Evolutionary conservation across 2,888 invertebrate genomes (phyloP).

Genomic region (Pristionchus maxplancki): DNA sequence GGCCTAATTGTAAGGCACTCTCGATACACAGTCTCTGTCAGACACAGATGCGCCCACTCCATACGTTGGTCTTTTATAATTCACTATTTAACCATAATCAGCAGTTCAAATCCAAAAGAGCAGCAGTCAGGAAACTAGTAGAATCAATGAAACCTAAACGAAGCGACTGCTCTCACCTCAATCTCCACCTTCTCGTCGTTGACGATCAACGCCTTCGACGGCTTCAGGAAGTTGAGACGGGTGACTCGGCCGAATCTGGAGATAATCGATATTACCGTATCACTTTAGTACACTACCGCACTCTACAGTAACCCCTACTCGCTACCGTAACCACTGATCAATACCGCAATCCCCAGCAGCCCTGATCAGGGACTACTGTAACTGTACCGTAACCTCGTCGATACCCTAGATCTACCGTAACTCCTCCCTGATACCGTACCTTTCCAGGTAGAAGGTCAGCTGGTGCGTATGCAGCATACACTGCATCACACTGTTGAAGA

Average conservation of each 20-base stretch:
- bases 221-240: neutral
- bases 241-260: constrained; percentile 48
- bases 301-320: neutral
- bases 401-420: neutral
- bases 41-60: no score
- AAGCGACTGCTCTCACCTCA: constrained; percentile 55
- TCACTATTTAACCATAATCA: no score
- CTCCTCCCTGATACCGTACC: constrained; percentile 49
- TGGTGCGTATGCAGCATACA: constrained; percentile 68
- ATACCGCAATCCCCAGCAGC: neutral
- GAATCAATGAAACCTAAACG: no score
- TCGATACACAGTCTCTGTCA: no score
- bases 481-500: constrained; percentile 73
- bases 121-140: no score
- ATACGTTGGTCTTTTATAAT: no score
- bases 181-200: constrained; percentile 60
- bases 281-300: neutral
- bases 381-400: no score
- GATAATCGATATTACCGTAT: neutral
- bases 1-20: no score
- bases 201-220: constrained; percentile 43
- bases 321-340: neutral
- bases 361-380: no score
- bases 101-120: no score
- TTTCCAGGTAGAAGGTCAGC: constrained; percentile 58